Evolutionary conservation across 2,888 invertebrate species (phyloP), one percentile per base, ranked within the genome.

Genomic region (Apodemia duryi): DNA sequence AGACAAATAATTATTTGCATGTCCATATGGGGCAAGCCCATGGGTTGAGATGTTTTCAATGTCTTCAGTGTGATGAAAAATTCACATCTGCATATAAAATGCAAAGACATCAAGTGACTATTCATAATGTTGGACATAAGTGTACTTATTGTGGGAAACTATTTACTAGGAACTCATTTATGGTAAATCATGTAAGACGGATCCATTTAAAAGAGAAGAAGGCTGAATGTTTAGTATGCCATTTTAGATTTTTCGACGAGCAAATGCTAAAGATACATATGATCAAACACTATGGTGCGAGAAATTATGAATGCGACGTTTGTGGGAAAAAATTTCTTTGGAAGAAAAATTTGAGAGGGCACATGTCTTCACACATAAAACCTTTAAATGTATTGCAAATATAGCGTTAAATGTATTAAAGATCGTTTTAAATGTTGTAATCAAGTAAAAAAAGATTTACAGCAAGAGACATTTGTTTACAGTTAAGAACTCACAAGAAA

Each of bases 291-390:
- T 83, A 86, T 6, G 91, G 91, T 1, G 92, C 92, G 28, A 85
- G 88, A 5, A 88, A 88, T 41, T 93, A 92, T 67, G 88, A 93
- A 64, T 94, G 94, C 67, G 93, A 94, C 67, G 79, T 93, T 21
- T 94, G 94, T 68, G 91, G 92, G 0, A 93, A 92, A 71, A 93
- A 90, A 76, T 92, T 94, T 69, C 82, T 92, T 0, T 93, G 93
- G 76, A 93, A 93, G 74, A 93, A 93, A 65, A 93, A 94, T 70
- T 78, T 94, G 41, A 89, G 88, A 43, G 91, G 90, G 0, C 94
- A 94, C 73, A 86, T 93, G 72, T 83, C 77, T 2, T 81, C 82
- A 1, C 86, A 86, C 68, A 74, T 75, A 43, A 81, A 80, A 68
- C 7, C 38, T 32, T 13, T 43, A 21, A 54, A 51, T 52, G 28